Evolutionary conservation across 2,888 invertebrate species (phyloP), one percentile per base, ranked within the genome.

Genomic region (Morpho achilles): DNA sequence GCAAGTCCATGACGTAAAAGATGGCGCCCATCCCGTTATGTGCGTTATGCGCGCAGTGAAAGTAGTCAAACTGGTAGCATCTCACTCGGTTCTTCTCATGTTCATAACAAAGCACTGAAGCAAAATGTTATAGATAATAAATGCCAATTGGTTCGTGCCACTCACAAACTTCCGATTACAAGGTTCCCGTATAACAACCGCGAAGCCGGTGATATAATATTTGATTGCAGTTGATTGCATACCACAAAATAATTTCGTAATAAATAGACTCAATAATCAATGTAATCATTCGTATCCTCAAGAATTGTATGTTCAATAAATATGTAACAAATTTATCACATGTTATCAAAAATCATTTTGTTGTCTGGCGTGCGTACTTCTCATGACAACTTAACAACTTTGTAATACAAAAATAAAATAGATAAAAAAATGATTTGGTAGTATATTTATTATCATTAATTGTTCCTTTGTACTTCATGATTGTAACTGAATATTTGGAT

Each of bases 31-130:
- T 65, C 61, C 59, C 64, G 67, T 60, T 60, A 62, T 59, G 76
- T 74, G 72, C 74, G 68, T 69, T 78, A 78, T 74, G 74, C 63
- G 63, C 63, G 58, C 64, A 78, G 81, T 80, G 81, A 81, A 81
- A 81, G 81, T 79, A 70, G 74, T 67, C 67, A 57, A 58, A 67
- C 69, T 64, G 56, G 67, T 63, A 63, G 61, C 62, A 65, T 64
- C 62, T 57, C 56, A 51, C 62, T 58, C 59, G 53, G 64, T 63
- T 65, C 54, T 56, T 55, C 10, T 66, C 60, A 56, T 62, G 61
- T 52, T 23, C 47, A 61, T 58, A 55, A 43, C 9, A 50, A 8
- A 7, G 58, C 57, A 61, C 39, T 59, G 58, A 62, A 63, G 63
- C 50, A 50, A 46, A 59, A 53, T n/a, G 55, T 10, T 44, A 8